These are phyloP conservation scores for Hiodon tergisus DNA, from an alignment of 2,113 vertebrate genomes.

Conservation along the genomic window DNA sequence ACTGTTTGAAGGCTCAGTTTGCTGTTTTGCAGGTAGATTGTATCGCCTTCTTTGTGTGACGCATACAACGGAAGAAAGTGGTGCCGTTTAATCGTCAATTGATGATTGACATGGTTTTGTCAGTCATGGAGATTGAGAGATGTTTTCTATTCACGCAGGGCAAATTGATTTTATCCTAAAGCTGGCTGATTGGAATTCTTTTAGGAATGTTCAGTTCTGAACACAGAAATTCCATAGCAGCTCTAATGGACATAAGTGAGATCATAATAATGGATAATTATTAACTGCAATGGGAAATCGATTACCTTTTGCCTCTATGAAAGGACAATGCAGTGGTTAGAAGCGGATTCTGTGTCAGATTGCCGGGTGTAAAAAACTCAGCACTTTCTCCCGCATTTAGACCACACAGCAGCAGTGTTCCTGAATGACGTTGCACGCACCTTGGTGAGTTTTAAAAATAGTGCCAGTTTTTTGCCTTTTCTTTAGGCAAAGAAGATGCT, in stretches of 20 bases:
- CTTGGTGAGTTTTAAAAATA: too few species aligned
- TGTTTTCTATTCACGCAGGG: constrained; percentile 65
- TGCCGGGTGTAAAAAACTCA: too few species aligned
- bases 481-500: too few species aligned
- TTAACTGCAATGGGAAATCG: constrained; percentile 41
- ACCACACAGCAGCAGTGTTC: too few species aligned
- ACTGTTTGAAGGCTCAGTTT: too few species aligned
- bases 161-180: constrained; percentile 72
- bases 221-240: constrained; percentile 53
- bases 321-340: background rate
- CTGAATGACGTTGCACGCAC: too few species aligned
- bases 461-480: too few species aligned
- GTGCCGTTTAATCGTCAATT: constrained; percentile 57
- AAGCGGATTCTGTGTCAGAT: constrained; percentile 18
- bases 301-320: background rate
- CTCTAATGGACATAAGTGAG: constrained; percentile 54
- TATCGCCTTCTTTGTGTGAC: constrained; percentile 15
- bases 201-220: constrained; percentile 56
- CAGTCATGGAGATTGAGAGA: constrained; percentile 64
- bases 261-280: constrained; percentile 58
- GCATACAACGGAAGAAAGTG: constrained; percentile 31
- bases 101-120: constrained; percentile 55
- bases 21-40: too few species aligned
- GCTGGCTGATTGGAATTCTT: constrained; percentile 66
- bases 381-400: too few species aligned